These are phyloP conservation scores for Hirtodrosophila confusa DNA, from an alignment of 2,888 invertebrate species.

Conservation along the genomic window DNA sequence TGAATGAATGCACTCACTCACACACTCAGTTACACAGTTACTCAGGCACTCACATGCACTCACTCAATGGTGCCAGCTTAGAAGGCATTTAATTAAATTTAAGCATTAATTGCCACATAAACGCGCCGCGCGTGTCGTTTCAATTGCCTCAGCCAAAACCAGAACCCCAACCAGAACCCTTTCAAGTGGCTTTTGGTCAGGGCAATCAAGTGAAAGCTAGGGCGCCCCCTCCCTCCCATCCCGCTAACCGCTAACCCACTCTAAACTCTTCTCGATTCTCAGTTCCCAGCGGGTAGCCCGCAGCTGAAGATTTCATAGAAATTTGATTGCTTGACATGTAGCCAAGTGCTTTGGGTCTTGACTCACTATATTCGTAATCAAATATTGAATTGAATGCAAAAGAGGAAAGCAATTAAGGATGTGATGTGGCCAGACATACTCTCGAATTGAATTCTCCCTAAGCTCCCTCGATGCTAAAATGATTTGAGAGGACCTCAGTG, in stretches of 20 bases:
- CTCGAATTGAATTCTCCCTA: too few relatives aligned
- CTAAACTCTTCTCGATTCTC: not conserved
- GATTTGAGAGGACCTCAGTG: too few relatives aligned
- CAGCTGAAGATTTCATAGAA: conserved; percentile 56
- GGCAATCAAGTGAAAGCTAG: conserved; percentile 47
- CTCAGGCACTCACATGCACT: conserved; percentile 13
- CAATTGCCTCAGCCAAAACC: conserved; percentile 57
- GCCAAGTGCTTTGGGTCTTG: conserved; percentile 21
- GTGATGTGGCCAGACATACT: not conserved
- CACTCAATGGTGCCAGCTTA: conserved; percentile 20
- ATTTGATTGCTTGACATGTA: conserved; percentile 62
- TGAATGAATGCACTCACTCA: conserved; percentile 40
- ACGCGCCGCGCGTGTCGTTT: conserved; percentile 72
- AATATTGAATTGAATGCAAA: conserved; percentile 43
- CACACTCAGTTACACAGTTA: conserved; percentile 12
- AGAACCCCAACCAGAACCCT: conserved; percentile 51
- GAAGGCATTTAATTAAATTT: conserved; percentile 78
- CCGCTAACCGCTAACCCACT: not conserved
- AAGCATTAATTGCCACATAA: conserved; percentile 71
- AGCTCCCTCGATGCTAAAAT: too few relatives aligned
- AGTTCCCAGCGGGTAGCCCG: conserved; percentile 51
- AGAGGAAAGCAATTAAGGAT: not conserved
- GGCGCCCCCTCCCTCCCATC: conserved; percentile 2
- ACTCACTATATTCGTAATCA: conserved; percentile 39
- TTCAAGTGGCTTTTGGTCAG: conserved; percentile 62